Percentiles rank a stretch among this genome's conserved stretches.
Conservation (phyloP, 1,140 invertebrate genomes). For the Phymorhynchus buccinoides region DNA sequence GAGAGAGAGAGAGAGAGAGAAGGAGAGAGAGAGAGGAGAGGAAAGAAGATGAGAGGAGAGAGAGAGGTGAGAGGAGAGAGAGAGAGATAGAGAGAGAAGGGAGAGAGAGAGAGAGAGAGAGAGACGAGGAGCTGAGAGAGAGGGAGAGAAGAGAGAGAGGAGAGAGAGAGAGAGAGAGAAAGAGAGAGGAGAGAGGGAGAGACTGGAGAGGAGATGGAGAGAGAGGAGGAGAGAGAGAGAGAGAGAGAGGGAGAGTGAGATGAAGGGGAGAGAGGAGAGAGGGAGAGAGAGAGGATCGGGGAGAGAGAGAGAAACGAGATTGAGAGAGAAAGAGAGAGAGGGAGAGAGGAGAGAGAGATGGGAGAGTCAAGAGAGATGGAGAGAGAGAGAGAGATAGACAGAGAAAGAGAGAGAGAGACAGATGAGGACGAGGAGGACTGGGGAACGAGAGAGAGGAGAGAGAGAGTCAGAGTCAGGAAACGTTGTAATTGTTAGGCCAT, state of each 20-base stretch:
- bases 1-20: background rate
- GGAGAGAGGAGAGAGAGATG: no score
- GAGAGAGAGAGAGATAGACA: no score
- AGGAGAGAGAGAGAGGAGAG: background rate
- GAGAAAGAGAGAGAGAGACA: no score
- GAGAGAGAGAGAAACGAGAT: background rate
- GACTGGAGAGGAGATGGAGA: background rate
- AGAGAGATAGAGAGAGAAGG: background rate
- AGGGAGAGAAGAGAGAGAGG: background rate
- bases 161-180: background rate
- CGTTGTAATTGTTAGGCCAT: no score
- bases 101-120: conserved; percentile 16
- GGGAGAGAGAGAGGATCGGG: background rate
- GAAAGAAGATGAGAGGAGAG: background rate
- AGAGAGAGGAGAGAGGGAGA: background rate
- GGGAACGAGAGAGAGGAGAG: no score
- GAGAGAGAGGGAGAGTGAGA: background rate
- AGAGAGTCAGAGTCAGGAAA: background rate
- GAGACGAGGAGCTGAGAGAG: background rate
- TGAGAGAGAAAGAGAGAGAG: background rate
- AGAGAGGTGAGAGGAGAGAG: background rate
- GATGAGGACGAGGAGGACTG: no score
- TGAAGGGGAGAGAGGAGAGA: background rate
- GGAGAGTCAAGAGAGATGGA: no score
- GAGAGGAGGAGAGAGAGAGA: background rate